A percentile compares a stretch with the other conserved stretches of the same genome.
Evolutionary conservation across 2,797 vertebrate species (phyloP).

Genomic region (Pelobates cultripes): DNA sequence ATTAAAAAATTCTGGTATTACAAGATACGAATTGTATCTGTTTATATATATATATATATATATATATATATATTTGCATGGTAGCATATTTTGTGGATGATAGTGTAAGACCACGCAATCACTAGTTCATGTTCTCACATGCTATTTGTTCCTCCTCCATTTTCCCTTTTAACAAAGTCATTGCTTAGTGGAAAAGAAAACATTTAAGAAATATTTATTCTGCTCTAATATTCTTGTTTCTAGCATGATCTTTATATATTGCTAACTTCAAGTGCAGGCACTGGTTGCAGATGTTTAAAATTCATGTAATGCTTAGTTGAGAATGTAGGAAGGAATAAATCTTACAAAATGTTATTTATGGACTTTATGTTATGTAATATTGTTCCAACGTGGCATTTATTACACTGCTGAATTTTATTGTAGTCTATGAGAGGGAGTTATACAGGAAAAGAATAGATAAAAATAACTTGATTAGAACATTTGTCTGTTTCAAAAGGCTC

Average conservation of each 20-base stretch:
- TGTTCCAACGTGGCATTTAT: slow-evolving; percentile 55
- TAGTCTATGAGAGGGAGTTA: slow-evolving; percentile 39
- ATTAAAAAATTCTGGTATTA: too few relatives aligned
- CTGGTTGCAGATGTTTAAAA: slow-evolving; percentile 37
- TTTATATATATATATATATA: too few relatives aligned
- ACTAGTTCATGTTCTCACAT: too few relatives aligned
- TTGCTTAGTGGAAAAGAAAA: too few relatives aligned
- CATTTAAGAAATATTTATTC: slow-evolving; percentile 33
- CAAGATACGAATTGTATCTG: too few relatives aligned
- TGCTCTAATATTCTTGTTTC: slow-evolving; percentile 20
- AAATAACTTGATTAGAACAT: slow-evolving; percentile 52
- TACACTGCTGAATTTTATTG: slow-evolving; percentile 50
- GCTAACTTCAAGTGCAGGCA: slow-evolving; percentile 31
- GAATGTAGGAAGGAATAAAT: slow-evolving; percentile 46
- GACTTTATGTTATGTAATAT: slow-evolving; percentile 52
- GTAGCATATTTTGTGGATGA: too few relatives aligned
- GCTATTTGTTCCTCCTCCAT: too few relatives aligned
- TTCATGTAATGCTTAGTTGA: slow-evolving; percentile 48
- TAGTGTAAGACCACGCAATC: too few relatives aligned
- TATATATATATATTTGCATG: too few relatives aligned
- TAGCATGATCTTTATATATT: slow-evolving; percentile 44
- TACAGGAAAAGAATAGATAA: slow-evolving; percentile 46
- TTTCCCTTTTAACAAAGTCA: too few relatives aligned
- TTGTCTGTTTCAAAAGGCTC: slow-evolving; percentile 39
- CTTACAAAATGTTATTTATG: slow-evolving; percentile 43